Conservation (phyloP, 2,888 invertebrate genomes). For the Piscicola geometra region DNA sequence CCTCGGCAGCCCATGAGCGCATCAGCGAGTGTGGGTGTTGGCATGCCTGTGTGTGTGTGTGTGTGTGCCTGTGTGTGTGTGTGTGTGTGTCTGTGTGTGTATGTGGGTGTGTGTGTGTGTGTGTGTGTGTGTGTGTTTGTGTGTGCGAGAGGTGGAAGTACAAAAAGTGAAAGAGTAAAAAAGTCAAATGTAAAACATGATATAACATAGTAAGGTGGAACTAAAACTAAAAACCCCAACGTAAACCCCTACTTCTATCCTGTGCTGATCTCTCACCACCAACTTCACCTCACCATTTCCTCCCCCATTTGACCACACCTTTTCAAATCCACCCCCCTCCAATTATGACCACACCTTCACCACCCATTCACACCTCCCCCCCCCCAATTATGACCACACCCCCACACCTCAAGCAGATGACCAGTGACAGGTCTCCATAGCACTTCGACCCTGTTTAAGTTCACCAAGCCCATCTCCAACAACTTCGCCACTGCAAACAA, state of each 20-base stretch:
- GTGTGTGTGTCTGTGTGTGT: neutral
- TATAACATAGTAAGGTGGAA: no score
- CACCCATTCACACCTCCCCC: neutral
- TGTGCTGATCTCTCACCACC: no score
- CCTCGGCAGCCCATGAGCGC: constrained; percentile 96
- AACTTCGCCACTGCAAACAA: constrained; percentile 93
- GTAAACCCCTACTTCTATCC: no score
- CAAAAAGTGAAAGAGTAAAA: no score
- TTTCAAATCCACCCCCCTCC: neutral
- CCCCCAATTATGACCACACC: neutral
- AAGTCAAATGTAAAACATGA: no score
- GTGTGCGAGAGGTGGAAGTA: no score
- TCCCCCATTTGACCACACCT: neutral
- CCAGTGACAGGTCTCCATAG: constrained; percentile 91
- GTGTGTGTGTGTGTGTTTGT: no score
- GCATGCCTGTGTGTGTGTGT: constrained; percentile 64
- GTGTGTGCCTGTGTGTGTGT: neutral
- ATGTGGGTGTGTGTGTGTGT: no score
- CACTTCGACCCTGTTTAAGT: constrained; percentile 84
- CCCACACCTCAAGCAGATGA: constrained; percentile 73
- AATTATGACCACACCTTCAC: neutral
- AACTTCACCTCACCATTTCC: neutral
- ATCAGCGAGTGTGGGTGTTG: constrained; percentile 74
- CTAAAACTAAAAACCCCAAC: no score
- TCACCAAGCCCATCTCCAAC: constrained; percentile 93